A percentile compares a stretch with the other conserved stretches of the same genome.
phyloP scores from a whole-genome alignment of 2,113 vertebrate genomes.

The Asarcornis scutulata region DNA sequence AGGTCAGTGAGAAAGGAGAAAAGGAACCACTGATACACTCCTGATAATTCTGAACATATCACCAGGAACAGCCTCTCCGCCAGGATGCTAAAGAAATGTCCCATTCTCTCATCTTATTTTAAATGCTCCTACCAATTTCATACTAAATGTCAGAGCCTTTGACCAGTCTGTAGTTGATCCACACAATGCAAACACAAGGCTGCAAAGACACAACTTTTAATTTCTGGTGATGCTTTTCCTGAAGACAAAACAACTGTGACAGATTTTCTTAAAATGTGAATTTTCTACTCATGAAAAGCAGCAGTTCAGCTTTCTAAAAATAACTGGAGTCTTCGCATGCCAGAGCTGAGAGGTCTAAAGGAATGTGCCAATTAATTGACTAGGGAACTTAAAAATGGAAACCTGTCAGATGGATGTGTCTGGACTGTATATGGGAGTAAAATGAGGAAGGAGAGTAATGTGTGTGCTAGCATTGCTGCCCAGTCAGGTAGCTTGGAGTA shows the following conservation, averaged over 20 bases:
- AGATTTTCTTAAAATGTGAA: not conserved
- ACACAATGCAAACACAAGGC: not conserved
- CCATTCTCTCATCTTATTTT: not conserved
- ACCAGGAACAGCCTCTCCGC: not conserved
- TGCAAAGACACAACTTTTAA: not conserved
- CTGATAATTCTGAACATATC: not conserved
- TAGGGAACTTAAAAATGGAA: conserved; percentile 32
- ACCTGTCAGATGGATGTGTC: not conserved
- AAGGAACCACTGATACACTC: not conserved
- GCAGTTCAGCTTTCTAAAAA: conserved; percentile 19
- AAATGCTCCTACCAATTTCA: not conserved
- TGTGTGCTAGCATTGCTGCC: not conserved
- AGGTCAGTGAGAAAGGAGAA: not conserved
- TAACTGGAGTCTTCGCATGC: not conserved
- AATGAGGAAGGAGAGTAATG: not conserved
- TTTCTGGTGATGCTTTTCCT: not conserved
- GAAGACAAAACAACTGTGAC: not conserved
- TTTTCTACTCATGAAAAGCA: not conserved
- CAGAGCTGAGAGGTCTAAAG: not conserved
- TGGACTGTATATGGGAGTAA: not conserved
- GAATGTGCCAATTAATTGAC: conserved; percentile 44
- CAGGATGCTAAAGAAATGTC: not conserved
- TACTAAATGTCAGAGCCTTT: not conserved
- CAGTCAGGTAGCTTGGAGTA: not conserved
- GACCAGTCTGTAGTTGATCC: not conserved